Conservation (phyloP, 2,797 vertebrate genomes). For the Leucoraja ocellata region DNA sequence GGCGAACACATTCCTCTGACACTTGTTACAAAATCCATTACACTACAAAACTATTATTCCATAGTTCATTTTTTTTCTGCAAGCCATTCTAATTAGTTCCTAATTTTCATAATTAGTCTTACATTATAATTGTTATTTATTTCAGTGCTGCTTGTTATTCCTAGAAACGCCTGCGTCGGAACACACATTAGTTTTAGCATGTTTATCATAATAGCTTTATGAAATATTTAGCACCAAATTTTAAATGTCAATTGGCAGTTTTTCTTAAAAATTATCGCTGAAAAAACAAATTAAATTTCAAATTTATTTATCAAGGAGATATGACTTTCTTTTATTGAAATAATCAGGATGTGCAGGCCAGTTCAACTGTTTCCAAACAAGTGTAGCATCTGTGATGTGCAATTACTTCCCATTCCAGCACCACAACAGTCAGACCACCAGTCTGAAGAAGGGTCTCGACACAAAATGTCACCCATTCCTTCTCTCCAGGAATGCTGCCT, state of each 20-base stretch:
- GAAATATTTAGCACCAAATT: background rate
- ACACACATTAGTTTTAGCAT: no score
- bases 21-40: background rate
- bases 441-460: no score
- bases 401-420: no score
- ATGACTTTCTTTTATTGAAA: background rate
- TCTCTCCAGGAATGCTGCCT: no score
- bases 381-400: no score
- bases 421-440: no score
- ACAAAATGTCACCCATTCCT: no score
- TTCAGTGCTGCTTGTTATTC: background rate
- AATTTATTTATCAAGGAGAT: background rate
- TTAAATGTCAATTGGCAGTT: background rate
- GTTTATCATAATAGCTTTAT: background rate
- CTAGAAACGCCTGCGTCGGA: background rate
- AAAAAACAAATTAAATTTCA: background rate
- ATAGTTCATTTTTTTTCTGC: background rate
- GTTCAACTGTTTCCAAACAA: no score
- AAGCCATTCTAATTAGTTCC: background rate
- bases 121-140: constrained; percentile 14
- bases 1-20: background rate
- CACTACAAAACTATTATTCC: background rate
- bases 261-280: background rate
- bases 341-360: no score
- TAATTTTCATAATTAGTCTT: background rate